phyloP scores from a whole-genome alignment of 2,113 vertebrate genomes.

The Plestiodon gilberti region DNA sequence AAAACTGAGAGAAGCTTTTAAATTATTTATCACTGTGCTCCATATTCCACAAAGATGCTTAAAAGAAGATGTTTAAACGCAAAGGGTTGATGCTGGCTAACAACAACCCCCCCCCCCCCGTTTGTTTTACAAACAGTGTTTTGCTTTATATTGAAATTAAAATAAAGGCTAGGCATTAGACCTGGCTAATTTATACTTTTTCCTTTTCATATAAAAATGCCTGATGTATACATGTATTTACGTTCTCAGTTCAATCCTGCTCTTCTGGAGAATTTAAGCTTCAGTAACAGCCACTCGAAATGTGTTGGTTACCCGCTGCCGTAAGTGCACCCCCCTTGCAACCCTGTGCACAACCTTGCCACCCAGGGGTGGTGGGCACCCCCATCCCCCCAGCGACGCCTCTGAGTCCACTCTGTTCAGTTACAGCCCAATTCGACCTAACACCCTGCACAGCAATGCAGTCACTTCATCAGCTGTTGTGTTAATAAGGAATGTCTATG shows the following conservation, averaged over 20 bases:
- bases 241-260: neutral
- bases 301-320: too few species aligned
- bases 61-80: neutral
- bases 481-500: too few species aligned
- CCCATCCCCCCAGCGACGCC: too few species aligned
- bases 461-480: too few species aligned
- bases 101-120: neutral
- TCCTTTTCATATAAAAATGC: neutral
- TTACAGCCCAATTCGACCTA: too few species aligned
- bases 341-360: too few species aligned
- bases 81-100: slow-evolving; percentile 26
- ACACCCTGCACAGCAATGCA: too few species aligned
- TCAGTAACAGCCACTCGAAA: neutral
- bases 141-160: slow-evolving; percentile 23
- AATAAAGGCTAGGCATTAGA: neutral
- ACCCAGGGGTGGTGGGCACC: too few species aligned
- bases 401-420: too few species aligned
- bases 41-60: neutral
- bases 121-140: neutral
- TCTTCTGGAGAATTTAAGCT: neutral
- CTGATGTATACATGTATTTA: neutral
- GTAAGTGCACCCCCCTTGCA: too few species aligned
- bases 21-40: neutral
- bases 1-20: neutral
- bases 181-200: slow-evolving; percentile 10